These are phyloP conservation scores for Epinephelus cyanopodus DNA, from an alignment of 2,113 vertebrate genomes.

Conservation along the genomic window DNA sequence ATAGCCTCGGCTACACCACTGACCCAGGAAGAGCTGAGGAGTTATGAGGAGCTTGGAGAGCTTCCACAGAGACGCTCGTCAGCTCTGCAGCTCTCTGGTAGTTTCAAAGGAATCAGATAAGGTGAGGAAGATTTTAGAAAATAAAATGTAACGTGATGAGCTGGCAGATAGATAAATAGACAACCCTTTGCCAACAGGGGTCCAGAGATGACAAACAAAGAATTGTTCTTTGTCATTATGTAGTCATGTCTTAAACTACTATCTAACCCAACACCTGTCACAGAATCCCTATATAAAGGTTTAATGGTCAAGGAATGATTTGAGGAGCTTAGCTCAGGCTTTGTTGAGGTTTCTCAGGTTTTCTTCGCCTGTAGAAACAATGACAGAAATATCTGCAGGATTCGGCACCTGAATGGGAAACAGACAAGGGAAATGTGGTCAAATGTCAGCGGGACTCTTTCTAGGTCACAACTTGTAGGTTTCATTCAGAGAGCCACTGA, in stretches of 20 bases:
- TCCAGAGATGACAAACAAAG: not conserved
- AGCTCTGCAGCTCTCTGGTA: not conserved
- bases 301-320: constrained; percentile 11
- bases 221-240: not conserved
- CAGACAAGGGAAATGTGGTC: constrained; percentile 9
- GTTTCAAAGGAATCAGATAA: not conserved
- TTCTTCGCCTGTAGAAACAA: constrained; percentile 8
- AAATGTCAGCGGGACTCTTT: not conserved
- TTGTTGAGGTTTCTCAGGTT: constrained; percentile 10
- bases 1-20: constrained; percentile 29
- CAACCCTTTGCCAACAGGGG: not conserved
- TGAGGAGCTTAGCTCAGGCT: constrained; percentile 8
- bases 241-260: constrained; percentile 17
- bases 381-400: not conserved
- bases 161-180: not conserved
- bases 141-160: not conserved
- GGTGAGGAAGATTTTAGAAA: not conserved
- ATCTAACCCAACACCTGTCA: constrained; percentile 9
- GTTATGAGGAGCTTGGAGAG: constrained; percentile 34
- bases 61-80: not conserved
- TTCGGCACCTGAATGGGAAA: constrained; percentile 5
- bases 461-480: not conserved
- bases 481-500: not conserved
- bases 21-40: constrained; percentile 35
- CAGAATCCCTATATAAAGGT: not conserved